Evolutionary conservation across 1,140 invertebrate species (phyloP).

Genomic region (Saccostrea echinata): DNA sequence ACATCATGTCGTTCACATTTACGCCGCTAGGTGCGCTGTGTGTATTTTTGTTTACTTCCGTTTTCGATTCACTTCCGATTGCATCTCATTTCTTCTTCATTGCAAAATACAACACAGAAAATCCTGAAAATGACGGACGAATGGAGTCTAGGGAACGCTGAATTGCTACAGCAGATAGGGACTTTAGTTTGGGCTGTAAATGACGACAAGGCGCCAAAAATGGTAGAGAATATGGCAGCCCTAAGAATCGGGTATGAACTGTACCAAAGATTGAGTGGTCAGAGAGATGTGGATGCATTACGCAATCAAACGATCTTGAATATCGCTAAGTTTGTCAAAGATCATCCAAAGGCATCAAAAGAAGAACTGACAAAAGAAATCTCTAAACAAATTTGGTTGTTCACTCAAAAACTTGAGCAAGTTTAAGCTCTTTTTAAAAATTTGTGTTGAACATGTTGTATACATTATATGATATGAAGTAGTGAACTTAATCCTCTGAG

Average conservation of each 20-base stretch:
- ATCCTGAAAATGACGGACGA: neutral
- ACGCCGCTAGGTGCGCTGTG: slow-evolving; percentile 40
- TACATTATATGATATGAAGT: too few species aligned
- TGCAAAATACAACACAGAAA: neutral
- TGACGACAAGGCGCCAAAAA: slow-evolving; percentile 50
- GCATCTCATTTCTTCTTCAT: neutral
- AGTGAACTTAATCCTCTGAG: too few species aligned
- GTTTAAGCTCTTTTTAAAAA: slow-evolving; percentile 47
- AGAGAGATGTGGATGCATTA: slow-evolving; percentile 66
- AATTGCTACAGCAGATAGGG: slow-evolving; percentile 65
- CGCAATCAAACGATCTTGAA: slow-evolving; percentile 66
- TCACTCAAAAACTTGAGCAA: slow-evolving; percentile 65
- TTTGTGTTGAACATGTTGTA: too few species aligned
- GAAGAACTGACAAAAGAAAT: slow-evolving; percentile 67
- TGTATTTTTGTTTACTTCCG: slow-evolving; percentile 46
- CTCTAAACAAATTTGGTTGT: slow-evolving; percentile 63
- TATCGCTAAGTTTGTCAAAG: slow-evolving; percentile 69
- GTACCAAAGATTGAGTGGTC: slow-evolving; percentile 63
- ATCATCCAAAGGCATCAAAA: slow-evolving; percentile 69
- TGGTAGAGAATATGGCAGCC: slow-evolving; percentile 58
- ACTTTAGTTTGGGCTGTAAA: slow-evolving; percentile 61
- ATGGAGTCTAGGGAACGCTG: slow-evolving; percentile 55
- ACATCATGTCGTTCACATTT: slow-evolving; percentile 23
- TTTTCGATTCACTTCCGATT: neutral
- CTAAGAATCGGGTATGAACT: slow-evolving; percentile 62